Evolutionary conservation across 2,113 vertebrate genomes (phyloP).

Genomic region (Phocoena phocoena): DNA sequence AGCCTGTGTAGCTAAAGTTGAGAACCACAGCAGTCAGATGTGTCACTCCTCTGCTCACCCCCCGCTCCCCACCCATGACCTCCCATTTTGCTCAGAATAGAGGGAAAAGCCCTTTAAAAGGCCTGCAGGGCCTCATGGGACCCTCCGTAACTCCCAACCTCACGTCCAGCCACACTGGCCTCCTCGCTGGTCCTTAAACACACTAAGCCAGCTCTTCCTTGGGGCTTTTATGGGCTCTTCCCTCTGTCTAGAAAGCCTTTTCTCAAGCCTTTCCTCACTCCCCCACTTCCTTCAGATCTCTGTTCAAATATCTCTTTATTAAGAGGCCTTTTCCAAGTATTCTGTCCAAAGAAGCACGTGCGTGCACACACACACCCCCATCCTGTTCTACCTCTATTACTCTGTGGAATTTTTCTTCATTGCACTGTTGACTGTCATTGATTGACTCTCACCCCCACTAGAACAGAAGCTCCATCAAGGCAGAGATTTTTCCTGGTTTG

Average conservation of each 20-base stretch:
- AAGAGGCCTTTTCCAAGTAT: neutral
- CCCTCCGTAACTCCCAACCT: neutral
- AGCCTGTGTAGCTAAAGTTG: neutral
- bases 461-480: neutral
- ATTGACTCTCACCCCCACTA: neutral
- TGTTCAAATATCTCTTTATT: neutral
- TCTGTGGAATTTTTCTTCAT: neutral
- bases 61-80: accelerated
- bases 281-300: neutral
- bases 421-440: neutral
- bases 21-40: neutral
- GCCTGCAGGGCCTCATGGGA: neutral
- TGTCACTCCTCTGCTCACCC: neutral
- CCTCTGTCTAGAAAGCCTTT: neutral
- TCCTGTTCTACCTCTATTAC: neutral
- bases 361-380: too few relatives aligned
- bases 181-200: neutral
- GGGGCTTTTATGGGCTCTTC: neutral
- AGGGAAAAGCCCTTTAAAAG: neutral
- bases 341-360: neutral
- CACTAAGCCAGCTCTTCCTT: too few relatives aligned
- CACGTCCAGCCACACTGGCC: neutral
- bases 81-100: neutral
- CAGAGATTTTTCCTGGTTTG: neutral
- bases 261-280: neutral